A percentile compares a stretch with the other conserved stretches of the same genome.
phyloP scores from a whole-genome alignment of 2,113 vertebrate genomes.

The Phalacrocorax brasilianus region DNA sequence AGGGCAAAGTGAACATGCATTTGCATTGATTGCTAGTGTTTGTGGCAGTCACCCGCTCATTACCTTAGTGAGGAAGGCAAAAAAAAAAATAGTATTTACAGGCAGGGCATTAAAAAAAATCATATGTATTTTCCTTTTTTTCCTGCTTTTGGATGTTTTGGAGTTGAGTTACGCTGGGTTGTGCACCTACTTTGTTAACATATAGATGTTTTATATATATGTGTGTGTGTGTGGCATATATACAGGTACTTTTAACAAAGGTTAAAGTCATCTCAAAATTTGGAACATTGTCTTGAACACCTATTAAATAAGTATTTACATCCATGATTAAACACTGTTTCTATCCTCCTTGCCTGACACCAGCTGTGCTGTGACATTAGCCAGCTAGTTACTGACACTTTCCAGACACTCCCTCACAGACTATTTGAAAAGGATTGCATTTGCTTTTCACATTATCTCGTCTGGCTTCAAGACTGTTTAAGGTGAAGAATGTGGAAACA shows the following conservation, averaged over 20 bases:
- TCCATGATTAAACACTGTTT: background rate
- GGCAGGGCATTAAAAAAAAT: background rate
- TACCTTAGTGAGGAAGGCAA: background rate
- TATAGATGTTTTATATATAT: background rate
- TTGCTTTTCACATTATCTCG: background rate
- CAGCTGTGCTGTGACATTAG: background rate
- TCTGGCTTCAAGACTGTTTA: background rate
- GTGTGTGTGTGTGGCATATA: background rate
- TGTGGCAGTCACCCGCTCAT: background rate
- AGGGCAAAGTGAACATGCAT: background rate
- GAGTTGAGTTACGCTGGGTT: background rate
- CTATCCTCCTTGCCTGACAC: background rate
- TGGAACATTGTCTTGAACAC: background rate
- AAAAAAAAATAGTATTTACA: background rate
- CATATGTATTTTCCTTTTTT: background rate
- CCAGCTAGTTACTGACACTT: background rate
- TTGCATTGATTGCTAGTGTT: background rate
- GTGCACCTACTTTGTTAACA: background rate
- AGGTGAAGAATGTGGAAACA: background rate
- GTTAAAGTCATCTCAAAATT: background rate
- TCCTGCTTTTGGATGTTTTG: background rate
- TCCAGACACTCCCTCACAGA: background rate
- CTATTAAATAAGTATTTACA: background rate
- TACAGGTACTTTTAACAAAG: background rate
- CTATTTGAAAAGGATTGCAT: background rate